phyloP scores from a whole-genome alignment of 64 coral and sea anemone genomes.

The Pocillopora verrucosa region DNA sequence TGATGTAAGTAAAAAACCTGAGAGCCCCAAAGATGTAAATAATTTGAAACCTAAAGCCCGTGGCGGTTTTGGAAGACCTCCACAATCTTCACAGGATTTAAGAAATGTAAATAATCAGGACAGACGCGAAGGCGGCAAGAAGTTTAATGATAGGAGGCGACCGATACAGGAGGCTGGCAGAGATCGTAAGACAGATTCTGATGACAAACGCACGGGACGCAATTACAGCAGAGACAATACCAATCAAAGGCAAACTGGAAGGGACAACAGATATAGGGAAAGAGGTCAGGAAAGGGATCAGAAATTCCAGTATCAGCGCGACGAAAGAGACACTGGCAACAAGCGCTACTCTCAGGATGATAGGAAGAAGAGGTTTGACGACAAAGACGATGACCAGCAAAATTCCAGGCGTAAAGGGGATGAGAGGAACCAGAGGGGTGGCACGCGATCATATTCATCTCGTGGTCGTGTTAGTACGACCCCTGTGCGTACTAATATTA shows the following conservation, averaged over 20 bases:
- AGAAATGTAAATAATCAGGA: conserved; percentile 15
- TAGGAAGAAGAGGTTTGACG: conserved; percentile 6
- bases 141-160: neutral
- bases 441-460: conserved; percentile 38
- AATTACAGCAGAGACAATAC: conserved; percentile 23
- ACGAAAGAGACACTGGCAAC: conserved; percentile 8
- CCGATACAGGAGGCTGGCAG: neutral
- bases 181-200: neutral
- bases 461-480: conserved; percentile 47
- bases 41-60: conserved; percentile 30
- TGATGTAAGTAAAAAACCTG: conserved; percentile 29
- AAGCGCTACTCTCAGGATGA: conserved; percentile 27
- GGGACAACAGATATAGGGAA: conserved; percentile 37
- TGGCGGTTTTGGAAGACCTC: conserved; percentile 23
- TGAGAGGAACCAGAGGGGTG: conserved; percentile 17
- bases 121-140: conserved; percentile 4
- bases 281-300: conserved; percentile 37
- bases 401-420: neutral
- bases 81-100: neutral
- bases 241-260: neutral
- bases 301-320: neutral
- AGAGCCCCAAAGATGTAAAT: neutral
- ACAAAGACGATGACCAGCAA: conserved; percentile 21
- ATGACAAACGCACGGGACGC: neutral
- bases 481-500: neutral